These are phyloP conservation scores for Chrysolina americana DNA, from an alignment of 2,888 invertebrate genomes.

Conservation along the genomic window DNA sequence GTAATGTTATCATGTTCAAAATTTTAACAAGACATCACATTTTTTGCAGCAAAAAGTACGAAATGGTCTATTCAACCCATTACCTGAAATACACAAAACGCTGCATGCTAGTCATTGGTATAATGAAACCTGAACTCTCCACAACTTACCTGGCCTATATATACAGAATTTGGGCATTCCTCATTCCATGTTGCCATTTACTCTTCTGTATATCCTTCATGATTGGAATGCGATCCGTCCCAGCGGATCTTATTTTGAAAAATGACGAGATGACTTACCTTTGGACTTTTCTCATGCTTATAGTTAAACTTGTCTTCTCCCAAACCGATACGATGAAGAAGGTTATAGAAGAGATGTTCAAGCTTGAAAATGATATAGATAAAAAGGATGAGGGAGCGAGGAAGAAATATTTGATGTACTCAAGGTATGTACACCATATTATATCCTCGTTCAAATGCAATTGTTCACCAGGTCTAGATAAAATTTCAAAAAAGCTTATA, in stretches of 20 bases:
- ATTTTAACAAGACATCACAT: too few species aligned
- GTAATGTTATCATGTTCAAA: too few species aligned
- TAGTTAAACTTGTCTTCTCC: not conserved
- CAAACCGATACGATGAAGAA: conserved; percentile 3
- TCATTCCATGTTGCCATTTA: not conserved
- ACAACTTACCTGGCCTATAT: not conserved
- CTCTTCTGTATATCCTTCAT: not conserved
- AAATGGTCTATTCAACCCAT: not conserved
- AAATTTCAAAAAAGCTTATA: too few species aligned
- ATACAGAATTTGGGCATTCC: not conserved
- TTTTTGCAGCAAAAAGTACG: not conserved
- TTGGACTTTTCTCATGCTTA: not conserved
- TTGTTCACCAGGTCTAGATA: too few species aligned
- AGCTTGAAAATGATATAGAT: not conserved
- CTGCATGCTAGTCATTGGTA: not conserved
- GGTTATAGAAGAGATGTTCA: conserved; percentile 21
- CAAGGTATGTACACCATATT: too few species aligned
- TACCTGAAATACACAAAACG: not conserved
- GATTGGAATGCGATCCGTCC: not conserved
- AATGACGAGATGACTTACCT: conserved; percentile 4
- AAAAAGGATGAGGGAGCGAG: not conserved
- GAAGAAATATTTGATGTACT: not conserved
- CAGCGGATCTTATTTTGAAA: not conserved
- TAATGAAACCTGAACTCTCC: not conserved
- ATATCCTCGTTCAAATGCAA: too few species aligned